phyloP scores from a whole-genome alignment of 2,888 invertebrate species.

The Lumbricus terrestris region DNA sequence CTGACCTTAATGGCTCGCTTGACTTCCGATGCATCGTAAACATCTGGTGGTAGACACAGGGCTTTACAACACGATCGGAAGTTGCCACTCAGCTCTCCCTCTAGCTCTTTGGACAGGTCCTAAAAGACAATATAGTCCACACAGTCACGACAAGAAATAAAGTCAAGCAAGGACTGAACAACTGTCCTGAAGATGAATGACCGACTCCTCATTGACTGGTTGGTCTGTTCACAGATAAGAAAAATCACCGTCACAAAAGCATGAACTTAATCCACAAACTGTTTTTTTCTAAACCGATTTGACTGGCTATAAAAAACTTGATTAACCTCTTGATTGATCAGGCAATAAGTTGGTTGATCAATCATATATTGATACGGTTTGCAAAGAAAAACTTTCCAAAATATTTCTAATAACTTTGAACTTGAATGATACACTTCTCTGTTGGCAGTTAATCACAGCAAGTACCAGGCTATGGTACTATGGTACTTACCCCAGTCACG shows the following conservation, averaged over 20 bases:
- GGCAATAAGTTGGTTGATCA: too few species aligned
- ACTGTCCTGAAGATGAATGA: too few species aligned
- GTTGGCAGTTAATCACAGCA: background rate
- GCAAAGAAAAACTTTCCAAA: background rate
- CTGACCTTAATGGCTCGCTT: conserved; percentile 55
- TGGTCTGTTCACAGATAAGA: background rate
- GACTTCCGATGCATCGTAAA: conserved; percentile 58
- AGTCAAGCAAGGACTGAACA: background rate
- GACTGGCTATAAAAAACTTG: too few species aligned
- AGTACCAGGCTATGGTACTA: too few species aligned
- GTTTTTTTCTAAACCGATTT: background rate
- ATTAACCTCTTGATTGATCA: too few species aligned
- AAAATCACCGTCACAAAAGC: background rate
- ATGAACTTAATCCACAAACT: background rate
- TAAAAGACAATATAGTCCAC: conserved; percentile 31
- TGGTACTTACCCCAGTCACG: background rate
- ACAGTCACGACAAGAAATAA: background rate
- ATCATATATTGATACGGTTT: too few species aligned
- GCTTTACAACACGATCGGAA: conserved; percentile 50
- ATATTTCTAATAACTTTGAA: background rate
- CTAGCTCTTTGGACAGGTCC: conserved; percentile 55
- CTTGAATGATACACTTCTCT: background rate
- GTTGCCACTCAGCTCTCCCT: conserved; percentile 57
- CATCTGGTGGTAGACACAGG: conserved; percentile 53
- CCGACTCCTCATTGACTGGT: background rate